Base-by-base conservation (phyloP, 1,140 invertebrate genomes). In the Papilio dardanus region DNA sequence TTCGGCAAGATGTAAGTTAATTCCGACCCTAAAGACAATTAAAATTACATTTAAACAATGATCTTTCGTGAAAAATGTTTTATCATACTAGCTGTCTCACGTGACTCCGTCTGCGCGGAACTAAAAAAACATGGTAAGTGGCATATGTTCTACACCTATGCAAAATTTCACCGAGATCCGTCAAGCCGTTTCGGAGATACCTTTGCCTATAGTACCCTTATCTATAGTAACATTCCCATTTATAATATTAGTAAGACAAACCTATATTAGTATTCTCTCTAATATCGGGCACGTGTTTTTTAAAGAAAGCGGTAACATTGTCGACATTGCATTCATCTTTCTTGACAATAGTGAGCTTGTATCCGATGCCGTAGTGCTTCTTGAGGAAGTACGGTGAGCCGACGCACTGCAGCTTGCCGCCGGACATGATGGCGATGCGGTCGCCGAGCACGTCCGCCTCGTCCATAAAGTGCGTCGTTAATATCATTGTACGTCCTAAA, bases 391-490 rank as follows among this genome's bases (percentile, higher is more conserved):
- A 94, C 0, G 94, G 91, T 3, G 94, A 94, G 4, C 94, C 94
- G 35, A 94, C 92, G 83, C 97, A 98, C 81, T 96, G 95, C 1
- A 99, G 89, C 74, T 94, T 93, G 1, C 98, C 98, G 66, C 96
- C 95, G 65, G 97, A 95, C 95, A 99, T 96, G 71, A 99, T 99
- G 3, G 97, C 97, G 78, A 99, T 98, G 78, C 97, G 95, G 90
- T 99, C 98, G 1, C 98, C 98, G 0, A 99, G 94, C 21, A 97
- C 95, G 93, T 99, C 99, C 8, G 99, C 99, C 94, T 99, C 99
- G 92, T 99, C 99, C 98, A 99, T 99, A 90, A 98, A 99, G 92
- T 99, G 99, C 1, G 99, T 99, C 2, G 98, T 99, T 1, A 99
- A 95, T 5, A 99, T 92, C 83, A 99, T 97, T 1, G 98, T 99